phyloP scores from a whole-genome alignment of 2,113 vertebrate genomes.

The Neomonachus schauinslandi region DNA sequence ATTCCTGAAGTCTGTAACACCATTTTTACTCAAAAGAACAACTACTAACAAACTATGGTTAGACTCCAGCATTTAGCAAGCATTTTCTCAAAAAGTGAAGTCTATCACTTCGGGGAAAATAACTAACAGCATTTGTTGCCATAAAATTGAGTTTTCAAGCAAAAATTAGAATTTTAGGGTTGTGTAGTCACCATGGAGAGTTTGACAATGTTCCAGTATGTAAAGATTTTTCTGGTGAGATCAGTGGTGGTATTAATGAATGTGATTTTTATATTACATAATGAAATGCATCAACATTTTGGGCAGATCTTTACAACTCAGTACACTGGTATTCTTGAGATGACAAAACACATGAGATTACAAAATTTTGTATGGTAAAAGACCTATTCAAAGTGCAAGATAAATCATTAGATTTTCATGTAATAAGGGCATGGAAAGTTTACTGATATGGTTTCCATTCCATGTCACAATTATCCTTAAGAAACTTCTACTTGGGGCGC shows the following conservation, averaged over 20 bases:
- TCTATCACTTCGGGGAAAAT: not conserved
- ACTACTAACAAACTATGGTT: not conserved
- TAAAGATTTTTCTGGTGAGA: not conserved
- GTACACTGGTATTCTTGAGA: not conserved
- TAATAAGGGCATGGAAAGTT: not conserved
- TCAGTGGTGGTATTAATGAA: not conserved
- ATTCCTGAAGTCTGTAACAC: not conserved
- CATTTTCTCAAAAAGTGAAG: not conserved
- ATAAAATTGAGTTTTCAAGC: not conserved
- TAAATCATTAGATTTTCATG: not conserved
- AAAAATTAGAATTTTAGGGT: conserved; percentile 1
- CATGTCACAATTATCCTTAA: not conserved
- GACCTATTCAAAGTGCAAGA: not conserved
- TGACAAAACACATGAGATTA: not conserved
- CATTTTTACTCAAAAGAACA: not conserved
- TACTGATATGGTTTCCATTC: not conserved
- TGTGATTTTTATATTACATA: not conserved
- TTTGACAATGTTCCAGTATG: not conserved
- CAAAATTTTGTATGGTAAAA: not conserved
- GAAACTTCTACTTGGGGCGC: not conserved
- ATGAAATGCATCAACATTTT: not conserved
- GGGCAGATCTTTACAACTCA: not conserved
- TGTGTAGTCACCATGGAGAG: not conserved
- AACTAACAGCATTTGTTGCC: not conserved
- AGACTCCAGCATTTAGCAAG: not conserved